Evolutionary conservation across 2,888 invertebrate genomes (phyloP), one percentile per base, ranked within the genome.

Genomic region (Coleophora deauratella): DNA sequence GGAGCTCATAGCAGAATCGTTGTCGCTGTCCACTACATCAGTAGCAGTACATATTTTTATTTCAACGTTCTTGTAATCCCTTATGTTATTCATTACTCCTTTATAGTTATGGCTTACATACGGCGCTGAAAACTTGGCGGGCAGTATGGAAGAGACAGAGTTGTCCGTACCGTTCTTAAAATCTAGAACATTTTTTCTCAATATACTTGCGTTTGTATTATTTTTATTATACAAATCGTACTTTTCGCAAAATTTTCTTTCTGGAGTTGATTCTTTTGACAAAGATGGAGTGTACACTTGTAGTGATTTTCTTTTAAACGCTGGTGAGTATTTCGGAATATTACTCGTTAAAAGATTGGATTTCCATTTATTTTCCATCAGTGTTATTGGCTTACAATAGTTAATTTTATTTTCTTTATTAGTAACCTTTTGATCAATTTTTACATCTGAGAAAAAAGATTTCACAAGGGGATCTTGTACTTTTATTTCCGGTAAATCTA

Each of bases 1-100:
- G 37, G 93, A 93, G 66, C 95, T 95, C 67, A 95, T 93, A 3
- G 95, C 95, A 27, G 95, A 95, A 72, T 96, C 95, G 59, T 94
- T 94, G 68, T 95, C 95, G 58, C 93, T 93, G 54, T 93, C 93
- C 52, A 91, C 89, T 57, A 84, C 78, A 60, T 72, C 88, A 31
- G 81, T 81, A 30, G 76, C 63, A 11, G 85, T 84, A 43, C 81
- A 81, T 50, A 82, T 72, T 66, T 82, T 84, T 35, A 82, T 72
- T 57, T 84, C 85, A 33, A 81, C 59, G 47, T 81, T 81, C 60
- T 79, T 82, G 43, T 70, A 82, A 48, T 81, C 77, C 31, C 31
- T 10, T 7, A 31, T 31, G 9, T 31, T 31, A 10, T 11, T 21
- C 21, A 21, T 31, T 31, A 31, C 10, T 9, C 11, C 31, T 10